Conservation (phyloP, 2,888 invertebrate species). For the Phrixothrix hirtus region DNA sequence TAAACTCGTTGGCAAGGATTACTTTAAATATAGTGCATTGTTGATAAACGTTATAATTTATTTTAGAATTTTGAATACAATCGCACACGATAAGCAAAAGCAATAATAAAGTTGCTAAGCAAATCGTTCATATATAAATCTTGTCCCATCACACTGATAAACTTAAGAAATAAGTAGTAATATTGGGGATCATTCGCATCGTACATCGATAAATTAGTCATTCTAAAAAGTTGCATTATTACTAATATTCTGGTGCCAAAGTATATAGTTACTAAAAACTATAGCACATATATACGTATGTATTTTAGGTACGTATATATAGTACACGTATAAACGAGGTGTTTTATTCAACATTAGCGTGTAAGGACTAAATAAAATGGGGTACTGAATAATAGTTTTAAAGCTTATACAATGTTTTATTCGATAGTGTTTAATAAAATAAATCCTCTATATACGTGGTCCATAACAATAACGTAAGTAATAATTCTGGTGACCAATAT, state of each 20-base stretch:
- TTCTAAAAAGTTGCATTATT: constrained; percentile 53
- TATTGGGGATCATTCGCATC: constrained; percentile 49
- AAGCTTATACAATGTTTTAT: constrained; percentile 11
- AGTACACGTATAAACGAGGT: constrained; percentile 14
- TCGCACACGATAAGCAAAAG: too few species aligned
- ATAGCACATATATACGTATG: too few species aligned
- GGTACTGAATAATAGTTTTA: constrained; percentile 2
- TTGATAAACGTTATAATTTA: too few species aligned
- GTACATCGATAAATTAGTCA: constrained; percentile 54
- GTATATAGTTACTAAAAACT: constrained; percentile 51
- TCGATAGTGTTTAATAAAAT: constrained; percentile 22
- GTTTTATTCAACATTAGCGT: constrained; percentile 16
- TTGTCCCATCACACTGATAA: constrained; percentile 16
- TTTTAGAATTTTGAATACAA: too few species aligned
- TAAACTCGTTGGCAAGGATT: too few species aligned
- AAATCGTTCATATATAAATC: constrained; percentile 13
- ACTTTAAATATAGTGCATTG: too few species aligned
- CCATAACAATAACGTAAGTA: constrained; percentile 28
- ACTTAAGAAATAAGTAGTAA: constrained; percentile 32
- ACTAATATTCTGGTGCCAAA: constrained; percentile 56
- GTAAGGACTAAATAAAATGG: too few species aligned
- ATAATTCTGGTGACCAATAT: constrained; percentile 39
- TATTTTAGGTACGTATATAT: too few species aligned
- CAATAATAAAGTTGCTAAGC: constrained; percentile 1
- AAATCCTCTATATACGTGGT: constrained; percentile 13